These are phyloP conservation scores for Periophthalmus magnuspinnatus DNA, from an alignment of 2,797 vertebrate genomes.

Conservation along the genomic window DNA sequence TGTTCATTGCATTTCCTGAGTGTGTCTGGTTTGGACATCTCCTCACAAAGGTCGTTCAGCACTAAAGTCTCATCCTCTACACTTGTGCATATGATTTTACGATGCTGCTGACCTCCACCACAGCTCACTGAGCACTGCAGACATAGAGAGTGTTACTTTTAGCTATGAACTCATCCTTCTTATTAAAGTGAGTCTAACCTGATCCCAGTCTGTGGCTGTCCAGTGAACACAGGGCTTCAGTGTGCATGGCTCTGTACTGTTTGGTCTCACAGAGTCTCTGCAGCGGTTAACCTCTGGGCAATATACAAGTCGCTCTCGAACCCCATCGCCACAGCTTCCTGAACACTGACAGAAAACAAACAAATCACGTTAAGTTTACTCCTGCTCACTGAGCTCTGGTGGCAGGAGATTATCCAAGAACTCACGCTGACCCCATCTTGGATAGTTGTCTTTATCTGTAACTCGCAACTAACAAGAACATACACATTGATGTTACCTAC, in stretches of 20 bases:
- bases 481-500: too few species aligned
- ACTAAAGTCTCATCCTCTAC: constrained; percentile 51
- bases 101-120: constrained; percentile 72
- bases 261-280: constrained; percentile 73
- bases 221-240: constrained; percentile 80
- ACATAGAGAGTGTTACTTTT: background rate
- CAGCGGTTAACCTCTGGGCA: constrained; percentile 80
- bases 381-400: background rate
- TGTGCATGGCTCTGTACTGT: constrained; percentile 66
- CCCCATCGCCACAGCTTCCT: constrained; percentile 81
- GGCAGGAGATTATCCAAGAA: background rate
- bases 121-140: constrained; percentile 76
- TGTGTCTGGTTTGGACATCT: constrained; percentile 64
- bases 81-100: constrained; percentile 66
- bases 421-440: background rate
- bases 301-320: constrained; percentile 73
- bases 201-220: constrained; percentile 76
- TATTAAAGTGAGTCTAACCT: constrained; percentile 53
- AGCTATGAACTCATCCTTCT: background rate
- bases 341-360: constrained; percentile 79
- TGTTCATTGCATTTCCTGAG: constrained; percentile 72
- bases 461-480: background rate
- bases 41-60: constrained; percentile 68
- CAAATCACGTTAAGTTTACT: background rate
- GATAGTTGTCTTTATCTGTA: background rate